Percentiles rank a stretch among this genome's conserved stretches.
These are phyloP conservation scores for Nyctibius grandis DNA, from an alignment of 2,797 vertebrate genomes.

Conservation along the genomic window DNA sequence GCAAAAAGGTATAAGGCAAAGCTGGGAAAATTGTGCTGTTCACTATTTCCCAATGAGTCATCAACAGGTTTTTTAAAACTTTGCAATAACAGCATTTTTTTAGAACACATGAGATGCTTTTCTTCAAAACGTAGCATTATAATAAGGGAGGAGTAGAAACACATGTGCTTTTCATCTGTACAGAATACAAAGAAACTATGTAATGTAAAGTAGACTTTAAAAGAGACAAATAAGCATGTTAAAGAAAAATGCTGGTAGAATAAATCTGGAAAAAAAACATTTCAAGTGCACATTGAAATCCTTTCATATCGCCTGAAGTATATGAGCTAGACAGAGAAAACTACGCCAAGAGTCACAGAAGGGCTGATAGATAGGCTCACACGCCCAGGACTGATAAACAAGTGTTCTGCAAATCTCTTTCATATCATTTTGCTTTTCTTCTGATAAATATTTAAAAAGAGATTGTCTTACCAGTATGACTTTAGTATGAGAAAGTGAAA, in stretches of 20 bases:
- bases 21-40: background rate
- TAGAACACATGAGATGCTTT: background rate
- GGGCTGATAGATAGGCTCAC: background rate
- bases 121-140: conserved; percentile 5
- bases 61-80: conserved; percentile 36
- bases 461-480: background rate
- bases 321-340: background rate
- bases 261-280: conserved; percentile 7
- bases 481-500: background rate
- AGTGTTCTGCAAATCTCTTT: background rate
- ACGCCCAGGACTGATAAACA: background rate
- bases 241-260: conserved; percentile 35
- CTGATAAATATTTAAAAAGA: conserved; percentile 46
- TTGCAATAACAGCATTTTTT: background rate
- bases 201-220: conserved; percentile 36
- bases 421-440: background rate
- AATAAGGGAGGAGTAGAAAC: background rate
- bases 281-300: conserved; percentile 16
- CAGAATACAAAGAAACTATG: background rate
- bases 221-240: background rate
- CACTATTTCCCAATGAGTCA: background rate
- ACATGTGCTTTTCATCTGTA: conserved; percentile 24
- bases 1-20: background rate
- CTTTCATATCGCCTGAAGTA: background rate
- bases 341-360: background rate